Conservation (phyloP, 2,888 invertebrate genomes). For the Hyposoter didymator region DNA sequence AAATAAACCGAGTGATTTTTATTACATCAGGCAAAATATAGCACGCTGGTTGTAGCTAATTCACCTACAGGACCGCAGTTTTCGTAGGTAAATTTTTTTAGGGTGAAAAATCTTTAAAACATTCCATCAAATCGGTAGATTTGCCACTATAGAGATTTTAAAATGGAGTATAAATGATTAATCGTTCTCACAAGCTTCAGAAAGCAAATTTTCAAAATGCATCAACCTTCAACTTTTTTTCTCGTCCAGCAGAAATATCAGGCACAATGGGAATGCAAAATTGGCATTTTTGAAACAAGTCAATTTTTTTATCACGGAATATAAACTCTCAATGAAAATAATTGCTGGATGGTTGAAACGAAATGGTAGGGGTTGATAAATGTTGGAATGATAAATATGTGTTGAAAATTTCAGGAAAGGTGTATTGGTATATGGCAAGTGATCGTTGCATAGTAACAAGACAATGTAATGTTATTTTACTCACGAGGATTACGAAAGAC, state of each 20-base stretch:
- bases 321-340: too few species aligned
- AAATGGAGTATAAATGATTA: not conserved
- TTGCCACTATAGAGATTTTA: not conserved
- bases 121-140: not conserved
- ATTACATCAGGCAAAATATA: constrained; percentile 5
- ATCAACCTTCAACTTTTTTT: too few species aligned
- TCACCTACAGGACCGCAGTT: not conserved
- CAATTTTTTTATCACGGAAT: too few species aligned
- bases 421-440: constrained; percentile 36
- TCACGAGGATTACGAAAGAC: constrained; percentile 79
- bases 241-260: too few species aligned
- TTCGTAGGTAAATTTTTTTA: not conserved
- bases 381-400: not conserved
- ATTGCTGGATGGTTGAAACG: too few species aligned
- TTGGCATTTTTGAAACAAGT: too few species aligned
- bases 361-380: too few species aligned
- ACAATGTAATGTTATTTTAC: constrained; percentile 46
- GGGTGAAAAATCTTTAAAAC: not conserved
- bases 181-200: not conserved
- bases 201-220: too few species aligned
- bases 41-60: not conserved
- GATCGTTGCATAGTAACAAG: constrained; percentile 44
- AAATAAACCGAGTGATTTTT: not conserved
- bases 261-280: too few species aligned
- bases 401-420: constrained; percentile 22